Evolutionary conservation across 2,888 invertebrate species (phyloP), one percentile per base, ranked within the genome.

Genomic region (Geophilus truncorum): DNA sequence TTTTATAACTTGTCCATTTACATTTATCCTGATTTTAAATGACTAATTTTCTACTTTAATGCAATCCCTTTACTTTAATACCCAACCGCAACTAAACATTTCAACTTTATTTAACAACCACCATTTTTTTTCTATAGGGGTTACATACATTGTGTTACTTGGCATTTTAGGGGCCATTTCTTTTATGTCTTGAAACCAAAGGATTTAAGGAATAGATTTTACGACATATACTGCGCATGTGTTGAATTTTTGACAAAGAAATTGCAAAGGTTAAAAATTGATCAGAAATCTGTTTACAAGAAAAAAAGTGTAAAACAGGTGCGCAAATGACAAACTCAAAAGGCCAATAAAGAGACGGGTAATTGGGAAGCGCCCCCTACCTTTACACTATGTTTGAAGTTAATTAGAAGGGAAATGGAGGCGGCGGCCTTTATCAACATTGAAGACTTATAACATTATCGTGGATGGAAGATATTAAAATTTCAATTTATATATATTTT

Each of bases 291-390:
- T 28, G 6, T 70, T 70, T 70, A 70, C 25, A 25, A 28, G 10
- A 18, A n/a, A 62, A 62, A 62, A 23, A 4, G 12, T 45, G 45
- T 45, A 45, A 25, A 70, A 10, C 15, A 5, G 25, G 25, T 5
- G 12, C 70, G 28, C 70, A 51, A 51, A 51, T 70, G 70, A 70
- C 28, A 70, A 70, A 28, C 70, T 70, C 25, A 70, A 70, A 62
- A 70, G 70, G 28, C 70, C 70, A 70, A 70, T 28, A 70, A 70
- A 23, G 70, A 70, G 70, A 28, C 25, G n/a, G 28, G 70, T 70
- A 70, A 70, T 70, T 25, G 70, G 28, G 15, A 70, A 70, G 28
- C 70, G 70, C 28, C 9, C 45, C 45, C 12, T 15, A 10, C 10
- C 70, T 25, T 70, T 28, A 23, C 23, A 62, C 18, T 45, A 25